Base-by-base conservation (phyloP, 2,888 invertebrate species). In the Hylaea fasciaria region DNA sequence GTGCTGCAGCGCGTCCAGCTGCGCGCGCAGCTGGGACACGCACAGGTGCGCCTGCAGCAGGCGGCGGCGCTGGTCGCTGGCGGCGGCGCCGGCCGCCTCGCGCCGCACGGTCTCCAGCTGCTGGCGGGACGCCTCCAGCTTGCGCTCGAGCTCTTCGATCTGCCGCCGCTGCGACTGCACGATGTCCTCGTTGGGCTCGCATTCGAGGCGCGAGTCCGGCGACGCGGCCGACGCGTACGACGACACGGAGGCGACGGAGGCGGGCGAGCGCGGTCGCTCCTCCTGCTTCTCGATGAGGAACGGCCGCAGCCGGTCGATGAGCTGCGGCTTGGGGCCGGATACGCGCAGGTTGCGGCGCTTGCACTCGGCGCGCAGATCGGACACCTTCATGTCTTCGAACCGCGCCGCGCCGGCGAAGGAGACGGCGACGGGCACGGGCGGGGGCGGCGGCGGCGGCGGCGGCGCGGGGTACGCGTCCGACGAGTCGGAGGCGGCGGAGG, bases 331-430 rank as follows among this genome's bases (percentile, higher is more conserved):
- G 0, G 98, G 96, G 0, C 99, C 99, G 11, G 98, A 98, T 0
- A 99, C 99, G 5, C 98, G 97, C 62, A 99, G 92, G 85, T 96
- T 98, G 49, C 99, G 94, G 59, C 97, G 96, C 86, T 98, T 99
- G 74, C 98, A 94, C 84, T 99, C 98, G 58, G 96, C 96, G 83
- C 98, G 98, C 70, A 99, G 93, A 82, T 99, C 98, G 64, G 97
- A 97, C 43, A 91, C 98, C 93, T 98, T 98, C 97, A 98, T 97
- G 79, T 98, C 98, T 83, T 98, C 98, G 76, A 98, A 93, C 64
- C 97, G 95, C 22, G 95, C 94, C 12, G 95, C 77, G 56, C 73
- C 64, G 17, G 86, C 16, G 93, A 78, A 61, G 4, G 87, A 43
- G 77, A 89, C 81, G 32, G 93, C 89, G 8, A 89, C 87, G 10